Evolutionary conservation across 2,113 vertebrate genomes (phyloP).

Genomic region (Scalopus aquaticus): DNA sequence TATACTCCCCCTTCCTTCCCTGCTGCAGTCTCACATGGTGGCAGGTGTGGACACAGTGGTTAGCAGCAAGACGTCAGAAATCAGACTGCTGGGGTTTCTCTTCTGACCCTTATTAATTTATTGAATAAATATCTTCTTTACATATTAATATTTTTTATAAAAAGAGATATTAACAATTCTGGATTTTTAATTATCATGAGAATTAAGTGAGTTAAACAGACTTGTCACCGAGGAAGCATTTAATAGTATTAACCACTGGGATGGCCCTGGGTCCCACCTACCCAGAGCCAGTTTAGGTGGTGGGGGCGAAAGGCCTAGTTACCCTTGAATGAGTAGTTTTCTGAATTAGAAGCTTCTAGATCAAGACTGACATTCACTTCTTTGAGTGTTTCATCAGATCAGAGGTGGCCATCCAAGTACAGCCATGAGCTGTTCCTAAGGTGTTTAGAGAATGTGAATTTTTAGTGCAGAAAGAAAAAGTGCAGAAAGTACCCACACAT

Average conservation of each 20-base stretch:
- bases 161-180: not conserved
- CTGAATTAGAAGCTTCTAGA: not conserved
- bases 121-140: not conserved
- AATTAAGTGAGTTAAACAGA: constrained; percentile 10
- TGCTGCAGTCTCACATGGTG: not conserved
- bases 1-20: accelerated
- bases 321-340: not conserved
- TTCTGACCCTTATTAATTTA: not conserved
- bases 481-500: not conserved
- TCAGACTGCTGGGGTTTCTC: not conserved
- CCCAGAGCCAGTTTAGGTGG: not conserved
- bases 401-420: not conserved
- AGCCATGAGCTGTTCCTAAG: not conserved
- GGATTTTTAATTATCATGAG: not conserved
- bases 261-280: not conserved
- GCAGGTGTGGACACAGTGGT: not conserved
- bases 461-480: not conserved
- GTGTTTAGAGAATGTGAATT: not conserved
- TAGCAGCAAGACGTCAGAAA: not conserved
- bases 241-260: not conserved
- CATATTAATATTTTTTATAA: not conserved
- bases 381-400: not conserved
- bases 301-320: not conserved
- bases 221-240: too few species aligned
- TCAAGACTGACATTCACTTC: not conserved